A percentile compares a stretch with the other conserved stretches of the same genome.
These are phyloP conservation scores for Sapayoa aenigma DNA, from an alignment of 2,113 vertebrate genomes.

Conservation along the genomic window DNA sequence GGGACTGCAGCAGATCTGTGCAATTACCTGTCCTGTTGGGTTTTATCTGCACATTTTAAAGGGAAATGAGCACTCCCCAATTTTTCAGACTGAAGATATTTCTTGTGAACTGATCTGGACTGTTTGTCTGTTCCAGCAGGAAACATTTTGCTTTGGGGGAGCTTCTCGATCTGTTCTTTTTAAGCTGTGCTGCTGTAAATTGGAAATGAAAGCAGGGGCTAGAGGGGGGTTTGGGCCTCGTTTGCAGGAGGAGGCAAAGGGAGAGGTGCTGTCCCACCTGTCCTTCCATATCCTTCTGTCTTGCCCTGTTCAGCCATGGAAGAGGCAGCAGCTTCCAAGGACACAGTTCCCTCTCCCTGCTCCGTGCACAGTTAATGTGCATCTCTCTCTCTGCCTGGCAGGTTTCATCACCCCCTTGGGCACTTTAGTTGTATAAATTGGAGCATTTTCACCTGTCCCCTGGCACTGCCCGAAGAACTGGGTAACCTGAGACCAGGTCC, in stretches of 20 bases:
- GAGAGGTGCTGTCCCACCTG: neutral
- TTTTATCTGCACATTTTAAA: neutral
- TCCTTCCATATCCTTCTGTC: neutral
- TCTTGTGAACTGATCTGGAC: neutral
- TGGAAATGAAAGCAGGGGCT: neutral
- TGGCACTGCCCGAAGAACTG: neutral
- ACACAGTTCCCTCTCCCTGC: neutral
- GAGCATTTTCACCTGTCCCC: too few species aligned
- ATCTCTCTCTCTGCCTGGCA: neutral
- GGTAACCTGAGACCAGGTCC: neutral
- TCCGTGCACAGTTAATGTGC: neutral
- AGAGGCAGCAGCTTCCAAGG: neutral
- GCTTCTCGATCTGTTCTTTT: neutral
- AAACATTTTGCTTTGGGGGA: neutral
- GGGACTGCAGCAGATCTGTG: neutral
- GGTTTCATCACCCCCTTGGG: neutral
- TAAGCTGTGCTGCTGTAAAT: neutral
- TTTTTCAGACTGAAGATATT: neutral
- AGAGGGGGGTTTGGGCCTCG: neutral
- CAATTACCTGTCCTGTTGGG: neutral
- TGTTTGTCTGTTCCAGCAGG: rapidly evolving
- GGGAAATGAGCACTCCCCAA: neutral
- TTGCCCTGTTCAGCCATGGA: neutral
- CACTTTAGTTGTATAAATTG: neutral
- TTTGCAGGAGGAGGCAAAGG: neutral